These are phyloP conservation scores for Calosoma granatense DNA, from an alignment of 1,140 invertebrate genomes.

Conservation along the genomic window DNA sequence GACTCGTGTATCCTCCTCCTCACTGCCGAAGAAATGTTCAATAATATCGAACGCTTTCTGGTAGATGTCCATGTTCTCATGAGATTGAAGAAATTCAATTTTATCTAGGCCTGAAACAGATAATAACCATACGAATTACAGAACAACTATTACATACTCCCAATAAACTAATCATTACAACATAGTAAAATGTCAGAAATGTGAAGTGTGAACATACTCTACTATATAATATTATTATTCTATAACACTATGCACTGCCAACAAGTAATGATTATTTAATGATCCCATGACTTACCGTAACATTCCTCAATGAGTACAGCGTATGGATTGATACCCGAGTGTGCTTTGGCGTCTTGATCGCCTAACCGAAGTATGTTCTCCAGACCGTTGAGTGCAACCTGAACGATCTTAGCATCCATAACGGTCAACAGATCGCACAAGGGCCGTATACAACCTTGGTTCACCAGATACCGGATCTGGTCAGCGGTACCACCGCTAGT, in stretches of 20 bases:
- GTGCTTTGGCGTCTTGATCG: conserved; percentile 65
- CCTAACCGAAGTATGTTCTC: conserved; percentile 93
- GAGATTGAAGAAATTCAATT: conserved; percentile 93
- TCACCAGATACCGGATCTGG: conserved; percentile 71
- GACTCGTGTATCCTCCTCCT: conserved; percentile 78
- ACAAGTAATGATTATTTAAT: too few species aligned
- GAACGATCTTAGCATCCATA: conserved; percentile 94
- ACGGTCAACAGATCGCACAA: conserved; percentile 90
- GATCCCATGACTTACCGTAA: conserved; percentile 64
- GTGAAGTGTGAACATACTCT: too few species aligned
- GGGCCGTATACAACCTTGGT: conserved; percentile 80
- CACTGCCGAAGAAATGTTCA: conserved; percentile 86
- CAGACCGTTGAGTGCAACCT: conserved; percentile 91
- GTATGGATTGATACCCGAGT: conserved; percentile 76
- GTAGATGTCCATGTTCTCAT: conserved; percentile 94
- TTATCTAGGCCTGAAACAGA: conserved; percentile 78
- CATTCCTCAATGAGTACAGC: conserved; percentile 92
- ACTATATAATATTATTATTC: too few species aligned
- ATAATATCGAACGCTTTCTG: conserved; percentile 95
- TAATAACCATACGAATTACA: conserved; percentile 20
- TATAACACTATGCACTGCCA: too few species aligned
- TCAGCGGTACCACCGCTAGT: conserved; percentile 90
- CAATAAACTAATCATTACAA: conserved; percentile 3
- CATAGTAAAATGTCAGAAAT: conserved; percentile 4
- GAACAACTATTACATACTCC: not conserved